Conservation (phyloP, 2,888 invertebrate species). For the Eustalomyia histrio region DNA sequence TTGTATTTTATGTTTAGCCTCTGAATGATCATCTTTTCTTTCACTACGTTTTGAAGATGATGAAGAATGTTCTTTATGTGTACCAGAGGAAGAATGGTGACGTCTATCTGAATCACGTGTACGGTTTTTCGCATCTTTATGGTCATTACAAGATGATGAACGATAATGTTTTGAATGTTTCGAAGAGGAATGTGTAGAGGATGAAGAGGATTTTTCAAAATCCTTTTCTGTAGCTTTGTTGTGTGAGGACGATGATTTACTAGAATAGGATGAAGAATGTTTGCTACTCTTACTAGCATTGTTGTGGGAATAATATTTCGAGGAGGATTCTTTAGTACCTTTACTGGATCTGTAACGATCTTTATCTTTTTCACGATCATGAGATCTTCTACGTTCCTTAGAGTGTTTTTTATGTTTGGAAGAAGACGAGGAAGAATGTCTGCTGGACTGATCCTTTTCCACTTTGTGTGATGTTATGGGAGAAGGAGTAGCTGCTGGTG, state of each 20-base stretch:
- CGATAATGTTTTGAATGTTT: slow-evolving; percentile 66
- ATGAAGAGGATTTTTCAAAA: slow-evolving; percentile 48
- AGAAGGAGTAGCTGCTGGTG: slow-evolving; percentile 22
- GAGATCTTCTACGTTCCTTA: slow-evolving; percentile 54
- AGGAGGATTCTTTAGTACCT: slow-evolving; percentile 54
- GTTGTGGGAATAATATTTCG: slow-evolving; percentile 46
- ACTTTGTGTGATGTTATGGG: slow-evolving; percentile 24
- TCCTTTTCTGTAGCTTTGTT: slow-evolving; percentile 48
- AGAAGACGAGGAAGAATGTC: slow-evolving; percentile 68
- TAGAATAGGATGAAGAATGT: slow-evolving; percentile 68
- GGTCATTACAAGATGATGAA: slow-evolving; percentile 66
- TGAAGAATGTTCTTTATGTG: slow-evolving; percentile 66
- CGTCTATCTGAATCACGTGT: slow-evolving; percentile 63
- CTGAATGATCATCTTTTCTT: slow-evolving; percentile 85
- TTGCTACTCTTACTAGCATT: slow-evolving; percentile 70
- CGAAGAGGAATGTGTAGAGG: slow-evolving; percentile 55
- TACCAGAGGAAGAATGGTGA: slow-evolving; percentile 68
- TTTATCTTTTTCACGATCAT: slow-evolving; percentile 60
- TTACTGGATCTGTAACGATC: slow-evolving; percentile 67
- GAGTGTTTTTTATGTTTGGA: slow-evolving; percentile 74
- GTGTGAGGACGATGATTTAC: slow-evolving; percentile 58
- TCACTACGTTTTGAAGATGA: slow-evolving; percentile 67
- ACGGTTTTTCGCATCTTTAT: slow-evolving; percentile 64
- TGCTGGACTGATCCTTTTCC: slow-evolving; percentile 29
- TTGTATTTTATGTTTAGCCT: slow-evolving; percentile 83